These are phyloP conservation scores for Clarias gariepinus DNA, from an alignment of 2,113 vertebrate species.

Conservation along the genomic window DNA sequence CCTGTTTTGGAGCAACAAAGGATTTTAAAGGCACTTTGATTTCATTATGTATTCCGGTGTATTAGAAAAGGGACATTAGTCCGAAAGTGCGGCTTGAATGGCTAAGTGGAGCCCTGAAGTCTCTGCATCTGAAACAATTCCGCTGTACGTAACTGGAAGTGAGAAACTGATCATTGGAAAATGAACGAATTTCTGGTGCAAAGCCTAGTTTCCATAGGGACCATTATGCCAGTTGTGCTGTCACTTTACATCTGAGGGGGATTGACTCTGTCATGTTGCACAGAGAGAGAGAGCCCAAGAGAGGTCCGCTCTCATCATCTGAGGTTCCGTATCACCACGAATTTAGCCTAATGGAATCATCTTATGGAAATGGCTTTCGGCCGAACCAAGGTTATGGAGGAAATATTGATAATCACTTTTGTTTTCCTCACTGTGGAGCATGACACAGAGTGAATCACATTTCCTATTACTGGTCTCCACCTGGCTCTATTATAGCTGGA, in stretches of 20 bases:
- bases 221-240: background rate
- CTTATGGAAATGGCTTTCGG: constrained; percentile 58
- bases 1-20: constrained; percentile 30
- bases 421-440: constrained; percentile 42
- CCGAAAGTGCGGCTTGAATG: constrained; percentile 23
- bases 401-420: constrained; percentile 60
- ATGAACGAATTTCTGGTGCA: constrained; percentile 9
- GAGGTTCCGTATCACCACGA: constrained; percentile 27
- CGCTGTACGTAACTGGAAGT: background rate
- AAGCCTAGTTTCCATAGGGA: constrained; percentile 28
- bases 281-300: constrained; percentile 28
- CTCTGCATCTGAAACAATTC: constrained; percentile 12
- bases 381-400: constrained; percentile 44
- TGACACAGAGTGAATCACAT: constrained; percentile 50
- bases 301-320: constrained; percentile 43
- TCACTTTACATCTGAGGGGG: constrained; percentile 29
- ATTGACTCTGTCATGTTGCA: constrained; percentile 45
- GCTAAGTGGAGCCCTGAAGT: constrained; percentile 20
- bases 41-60: constrained; percentile 19
- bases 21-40: background rate
- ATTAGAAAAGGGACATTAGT: constrained; percentile 12
- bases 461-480: constrained; percentile 58
- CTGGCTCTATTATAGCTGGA: constrained; percentile 56
- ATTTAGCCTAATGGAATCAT: constrained; percentile 54
- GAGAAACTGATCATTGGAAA: constrained; percentile 30